phyloP scores from a whole-genome alignment of 2,797 vertebrate species.

The Carcharodon carcharias region DNA sequence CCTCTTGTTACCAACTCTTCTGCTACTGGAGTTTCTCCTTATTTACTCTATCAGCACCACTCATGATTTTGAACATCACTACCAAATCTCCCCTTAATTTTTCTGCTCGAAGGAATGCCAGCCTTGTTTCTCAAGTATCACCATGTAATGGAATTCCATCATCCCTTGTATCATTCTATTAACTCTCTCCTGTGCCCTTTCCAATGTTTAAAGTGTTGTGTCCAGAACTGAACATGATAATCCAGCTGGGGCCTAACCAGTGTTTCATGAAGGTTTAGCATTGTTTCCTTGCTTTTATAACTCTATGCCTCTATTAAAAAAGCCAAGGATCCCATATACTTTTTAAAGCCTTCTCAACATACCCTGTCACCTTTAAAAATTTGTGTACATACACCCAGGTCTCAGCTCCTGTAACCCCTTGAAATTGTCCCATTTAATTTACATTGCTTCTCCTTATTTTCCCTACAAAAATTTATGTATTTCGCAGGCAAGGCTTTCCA shows the following conservation, averaged over 20 bases:
- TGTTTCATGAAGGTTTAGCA: neutral
- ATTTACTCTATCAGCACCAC: neutral
- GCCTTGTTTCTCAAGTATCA: neutral
- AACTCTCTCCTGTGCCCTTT: neutral
- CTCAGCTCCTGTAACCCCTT: neutral
- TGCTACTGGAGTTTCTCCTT: neutral
- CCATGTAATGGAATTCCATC: neutral
- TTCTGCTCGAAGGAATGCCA: neutral
- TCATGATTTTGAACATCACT: neutral
- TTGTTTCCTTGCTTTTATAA: neutral
- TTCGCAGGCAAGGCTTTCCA: neutral
- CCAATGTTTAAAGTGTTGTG: neutral
- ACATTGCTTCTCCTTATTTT: neutral
- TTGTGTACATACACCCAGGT: neutral
- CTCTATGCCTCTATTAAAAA: neutral
- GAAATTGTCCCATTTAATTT: neutral
- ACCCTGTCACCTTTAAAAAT: neutral
- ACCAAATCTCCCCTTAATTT: neutral
- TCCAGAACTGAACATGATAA: neutral
- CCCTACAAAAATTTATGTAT: neutral
- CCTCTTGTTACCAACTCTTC: neutral
- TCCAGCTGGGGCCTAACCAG: neutral
- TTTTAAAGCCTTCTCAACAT: neutral
- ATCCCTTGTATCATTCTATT: neutral
- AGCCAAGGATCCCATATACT: neutral